phyloP scores from a whole-genome alignment of 2,113 vertebrate species.

The Eleginops maclovinus region DNA sequence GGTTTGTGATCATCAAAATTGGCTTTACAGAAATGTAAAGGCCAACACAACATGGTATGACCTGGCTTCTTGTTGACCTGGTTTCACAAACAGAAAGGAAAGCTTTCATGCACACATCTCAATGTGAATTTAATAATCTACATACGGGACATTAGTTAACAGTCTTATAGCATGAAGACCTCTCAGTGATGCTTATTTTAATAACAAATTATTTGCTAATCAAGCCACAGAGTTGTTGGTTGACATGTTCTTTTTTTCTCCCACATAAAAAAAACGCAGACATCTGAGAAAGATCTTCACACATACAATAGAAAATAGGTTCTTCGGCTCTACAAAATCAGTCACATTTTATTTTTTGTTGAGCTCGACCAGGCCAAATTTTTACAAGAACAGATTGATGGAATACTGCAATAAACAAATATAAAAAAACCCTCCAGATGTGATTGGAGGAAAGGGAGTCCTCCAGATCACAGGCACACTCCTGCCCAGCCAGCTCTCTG shows the following conservation, averaged over 20 bases:
- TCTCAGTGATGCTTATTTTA: background rate
- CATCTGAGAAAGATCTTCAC: slow-evolving; percentile 34
- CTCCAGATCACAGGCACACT: slow-evolving; percentile 14
- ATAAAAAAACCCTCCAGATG: slow-evolving; percentile 25
- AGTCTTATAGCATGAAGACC: slow-evolving; percentile 57
- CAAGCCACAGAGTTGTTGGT: slow-evolving; percentile 19
- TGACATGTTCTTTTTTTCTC: background rate
- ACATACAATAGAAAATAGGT: slow-evolving; percentile 55
- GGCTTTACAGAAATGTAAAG: background rate
- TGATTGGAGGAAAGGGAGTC: slow-evolving; percentile 34
- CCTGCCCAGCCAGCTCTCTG: slow-evolving; percentile 23
- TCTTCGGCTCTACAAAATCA: slow-evolving; percentile 45
- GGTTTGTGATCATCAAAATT: background rate
- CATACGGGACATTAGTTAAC: slow-evolving; percentile 39
- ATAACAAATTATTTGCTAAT: slow-evolving; percentile 26
- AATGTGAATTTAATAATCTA: slow-evolving; percentile 3
- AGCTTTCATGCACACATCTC: background rate
- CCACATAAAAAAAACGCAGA: slow-evolving; percentile 9
- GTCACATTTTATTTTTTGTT: slow-evolving; percentile 16
- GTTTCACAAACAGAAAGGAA: slow-evolving; percentile 10
- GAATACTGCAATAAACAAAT: slow-evolving; percentile 40
- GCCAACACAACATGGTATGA: background rate
- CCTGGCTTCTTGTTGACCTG: background rate
- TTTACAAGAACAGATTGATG: slow-evolving; percentile 38
- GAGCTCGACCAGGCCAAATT: slow-evolving; percentile 18